phyloP scores from a whole-genome alignment of 2,113 vertebrate genomes.

The Chaetorhynchus papuensis region DNA sequence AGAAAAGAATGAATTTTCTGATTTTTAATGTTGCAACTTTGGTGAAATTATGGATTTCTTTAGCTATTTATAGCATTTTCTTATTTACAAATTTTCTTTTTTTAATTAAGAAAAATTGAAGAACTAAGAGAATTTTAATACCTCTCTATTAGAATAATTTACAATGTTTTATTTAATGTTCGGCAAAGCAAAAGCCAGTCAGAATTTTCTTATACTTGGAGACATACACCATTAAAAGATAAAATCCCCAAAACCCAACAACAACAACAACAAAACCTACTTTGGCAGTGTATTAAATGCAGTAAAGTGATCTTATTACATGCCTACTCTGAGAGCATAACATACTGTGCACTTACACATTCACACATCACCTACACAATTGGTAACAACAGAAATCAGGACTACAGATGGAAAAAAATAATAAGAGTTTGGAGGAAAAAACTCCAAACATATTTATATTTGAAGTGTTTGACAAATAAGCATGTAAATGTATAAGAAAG shows the following conservation, averaged over 20 bases:
- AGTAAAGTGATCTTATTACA: neutral
- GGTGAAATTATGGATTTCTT: neutral
- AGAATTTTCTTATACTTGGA: neutral
- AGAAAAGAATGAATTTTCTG: neutral
- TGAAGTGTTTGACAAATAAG: neutral
- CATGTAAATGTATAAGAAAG: neutral
- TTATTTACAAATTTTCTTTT: neutral
- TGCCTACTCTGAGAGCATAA: too few species aligned
- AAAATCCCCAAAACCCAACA: neutral
- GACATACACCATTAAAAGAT: neutral
- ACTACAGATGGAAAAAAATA: neutral
- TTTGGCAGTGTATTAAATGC: neutral
- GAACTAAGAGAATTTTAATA: neutral
- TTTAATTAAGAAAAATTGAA: neutral
- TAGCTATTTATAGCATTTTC: neutral
- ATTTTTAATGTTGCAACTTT: neutral
- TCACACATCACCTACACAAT: neutral
- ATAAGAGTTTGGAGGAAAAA: neutral
- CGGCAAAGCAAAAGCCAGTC: neutral
- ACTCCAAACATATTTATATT: neutral
- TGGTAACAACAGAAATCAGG: neutral
- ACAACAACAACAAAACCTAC: neutral
- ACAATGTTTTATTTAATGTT: neutral
- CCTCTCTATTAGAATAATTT: neutral
- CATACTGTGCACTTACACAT: neutral